Percentiles rank a stretch among this genome's conserved stretches.
These are phyloP conservation scores for Parasteatoda tepidariorum DNA, from an alignment of 1,140 invertebrate genomes.

Conservation along the genomic window DNA sequence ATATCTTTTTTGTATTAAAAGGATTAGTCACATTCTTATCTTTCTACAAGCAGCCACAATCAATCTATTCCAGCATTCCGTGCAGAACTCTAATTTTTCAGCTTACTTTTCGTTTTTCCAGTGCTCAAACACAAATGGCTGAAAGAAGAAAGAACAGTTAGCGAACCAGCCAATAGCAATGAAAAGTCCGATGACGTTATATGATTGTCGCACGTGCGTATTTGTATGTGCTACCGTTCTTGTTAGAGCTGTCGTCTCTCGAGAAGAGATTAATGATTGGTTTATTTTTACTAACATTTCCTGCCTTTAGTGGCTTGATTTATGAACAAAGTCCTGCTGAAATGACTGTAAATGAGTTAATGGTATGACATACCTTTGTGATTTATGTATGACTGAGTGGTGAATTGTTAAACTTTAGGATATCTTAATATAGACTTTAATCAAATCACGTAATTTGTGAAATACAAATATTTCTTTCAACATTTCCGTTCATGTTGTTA, in stretches of 20 bases:
- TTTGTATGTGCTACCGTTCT: neutral
- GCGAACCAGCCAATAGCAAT: neutral
- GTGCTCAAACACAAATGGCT: neutral
- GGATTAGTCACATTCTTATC: neutral
- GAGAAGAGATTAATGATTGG: conserved; percentile 20
- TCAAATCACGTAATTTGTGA: no score
- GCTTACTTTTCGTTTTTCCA: neutral
- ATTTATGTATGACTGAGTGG: conserved; percentile 9
- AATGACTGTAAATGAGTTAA: conserved; percentile 38
- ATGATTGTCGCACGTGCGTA: neutral
- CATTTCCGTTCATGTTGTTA: no score
- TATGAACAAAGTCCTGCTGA: neutral
- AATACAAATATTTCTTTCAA: no score
- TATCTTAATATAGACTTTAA: no score
- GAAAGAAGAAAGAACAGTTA: neutral
- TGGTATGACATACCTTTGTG: conserved; percentile 1
- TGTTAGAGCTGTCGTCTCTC: neutral
- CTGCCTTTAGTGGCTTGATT: neutral
- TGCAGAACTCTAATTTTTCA: neutral
- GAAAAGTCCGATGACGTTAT: neutral
- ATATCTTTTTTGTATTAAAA: neutral
- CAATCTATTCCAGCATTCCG: neutral
- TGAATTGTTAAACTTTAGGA: no score
- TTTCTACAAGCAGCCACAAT: neutral
- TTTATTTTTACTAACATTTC: conserved; percentile 39